These are phyloP conservation scores for Centropus bengalensis DNA, from an alignment of 2,113 vertebrate genomes.

Conservation along the genomic window DNA sequence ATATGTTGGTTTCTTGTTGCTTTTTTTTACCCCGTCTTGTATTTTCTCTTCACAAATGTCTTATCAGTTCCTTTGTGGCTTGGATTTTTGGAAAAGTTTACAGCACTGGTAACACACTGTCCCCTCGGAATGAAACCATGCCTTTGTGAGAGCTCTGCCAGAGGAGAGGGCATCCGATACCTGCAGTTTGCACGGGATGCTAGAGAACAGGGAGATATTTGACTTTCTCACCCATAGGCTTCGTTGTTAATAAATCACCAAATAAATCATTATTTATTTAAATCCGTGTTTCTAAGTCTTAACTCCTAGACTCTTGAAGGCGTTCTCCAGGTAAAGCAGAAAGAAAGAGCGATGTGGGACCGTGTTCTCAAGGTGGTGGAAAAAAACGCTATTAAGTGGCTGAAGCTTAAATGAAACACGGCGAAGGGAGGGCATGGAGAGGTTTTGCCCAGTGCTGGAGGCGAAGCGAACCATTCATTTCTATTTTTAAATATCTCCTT, in stretches of 20 bases:
- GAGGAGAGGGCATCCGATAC: not conserved
- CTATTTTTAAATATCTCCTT: not conserved
- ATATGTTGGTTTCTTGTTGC: too few species aligned
- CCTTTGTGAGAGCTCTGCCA: not conserved
- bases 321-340: not conserved
- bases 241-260: not conserved
- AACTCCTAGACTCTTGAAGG: not conserved
- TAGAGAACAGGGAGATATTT: not conserved
- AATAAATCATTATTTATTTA: not conserved
- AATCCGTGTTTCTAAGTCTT: not conserved
- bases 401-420: accelerated
- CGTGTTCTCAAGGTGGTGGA: not conserved
- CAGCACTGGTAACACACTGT: not conserved
- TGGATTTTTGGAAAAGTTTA: not conserved
- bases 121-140: not conserved
- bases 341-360: not conserved
- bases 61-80: not conserved
- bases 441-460: not conserved
- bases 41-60: not conserved
- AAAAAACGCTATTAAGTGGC: not conserved
- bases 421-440: not conserved
- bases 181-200: not conserved
- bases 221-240: not conserved
- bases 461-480: not conserved
- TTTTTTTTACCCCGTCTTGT: too few species aligned